Conservation (phyloP, 2,888 invertebrate genomes). For the Mystacides longicornis region DNA sequence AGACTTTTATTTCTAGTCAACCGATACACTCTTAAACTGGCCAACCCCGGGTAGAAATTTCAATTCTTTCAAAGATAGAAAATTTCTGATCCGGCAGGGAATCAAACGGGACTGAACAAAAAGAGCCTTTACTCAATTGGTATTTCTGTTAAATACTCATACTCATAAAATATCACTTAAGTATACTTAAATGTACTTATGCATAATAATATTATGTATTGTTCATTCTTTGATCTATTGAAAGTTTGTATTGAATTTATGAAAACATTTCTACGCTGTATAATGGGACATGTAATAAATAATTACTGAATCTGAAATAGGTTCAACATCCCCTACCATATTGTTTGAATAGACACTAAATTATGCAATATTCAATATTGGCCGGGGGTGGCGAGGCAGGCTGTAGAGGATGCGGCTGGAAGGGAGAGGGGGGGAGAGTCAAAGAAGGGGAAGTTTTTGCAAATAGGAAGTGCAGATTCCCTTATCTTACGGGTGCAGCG, state of each 20-base stretch:
- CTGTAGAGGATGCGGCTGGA: conserved; percentile 30
- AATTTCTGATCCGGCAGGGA: no score
- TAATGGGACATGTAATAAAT: conserved; percentile 18
- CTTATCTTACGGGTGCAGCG: conserved; percentile 16
- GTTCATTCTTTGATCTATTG: no score
- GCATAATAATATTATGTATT: no score
- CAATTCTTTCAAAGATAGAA: no score
- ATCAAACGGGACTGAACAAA: no score
- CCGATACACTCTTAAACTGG: no score
- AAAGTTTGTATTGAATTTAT: neutral
- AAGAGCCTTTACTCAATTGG: no score
- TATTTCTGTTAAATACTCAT: no score
- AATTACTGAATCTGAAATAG: conserved; percentile 20
- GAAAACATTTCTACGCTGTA: neutral
- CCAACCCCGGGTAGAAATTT: no score
- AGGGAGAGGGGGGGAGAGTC: conserved; percentile 31
- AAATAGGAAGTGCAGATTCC: neutral
- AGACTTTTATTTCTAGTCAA: no score
- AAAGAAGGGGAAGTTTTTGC: neutral
- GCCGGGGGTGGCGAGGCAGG: conserved; percentile 18
- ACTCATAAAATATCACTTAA: no score
- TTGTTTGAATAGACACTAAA: conserved; percentile 23
- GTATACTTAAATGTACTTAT: no score
- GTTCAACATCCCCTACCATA: conserved; percentile 9
- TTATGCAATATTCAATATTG: conserved; percentile 27